Conservation (phyloP, 23 tunicate species). For the Oikopleura vanhoeffeni region DNA sequence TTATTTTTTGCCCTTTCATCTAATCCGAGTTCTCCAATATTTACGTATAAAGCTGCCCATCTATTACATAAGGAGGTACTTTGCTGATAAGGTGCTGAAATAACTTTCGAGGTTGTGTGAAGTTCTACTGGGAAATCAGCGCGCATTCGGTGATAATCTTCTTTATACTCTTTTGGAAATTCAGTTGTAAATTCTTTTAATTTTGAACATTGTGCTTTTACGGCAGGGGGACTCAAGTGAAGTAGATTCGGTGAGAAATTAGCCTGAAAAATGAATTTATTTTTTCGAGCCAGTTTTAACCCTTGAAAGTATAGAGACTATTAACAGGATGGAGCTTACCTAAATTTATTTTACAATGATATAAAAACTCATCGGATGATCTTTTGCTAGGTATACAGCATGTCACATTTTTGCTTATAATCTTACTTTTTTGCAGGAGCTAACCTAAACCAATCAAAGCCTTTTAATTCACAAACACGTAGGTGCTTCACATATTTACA, state of each 20-base stretch:
- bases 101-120: conserved; percentile 1
- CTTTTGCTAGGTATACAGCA: too few species aligned
- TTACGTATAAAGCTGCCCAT: not conserved
- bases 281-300: too few species aligned
- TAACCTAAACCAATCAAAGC: too few species aligned
- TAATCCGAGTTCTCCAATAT: not conserved
- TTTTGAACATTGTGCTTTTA: not conserved
- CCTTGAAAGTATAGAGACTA: too few species aligned
- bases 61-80: not conserved
- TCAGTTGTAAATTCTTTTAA: not conserved
- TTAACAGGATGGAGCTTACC: too few species aligned
- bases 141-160: not conserved
- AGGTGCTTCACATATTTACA: too few species aligned
- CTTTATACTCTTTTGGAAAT: conserved; percentile 7
- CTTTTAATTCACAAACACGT: too few species aligned
- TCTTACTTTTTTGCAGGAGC: too few species aligned
- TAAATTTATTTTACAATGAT: too few species aligned
- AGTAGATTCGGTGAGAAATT: conserved; percentile 4
- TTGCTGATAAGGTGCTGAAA: conserved; percentile 14
- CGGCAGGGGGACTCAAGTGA: not conserved
- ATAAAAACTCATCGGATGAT: too few species aligned
- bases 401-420: too few species aligned
- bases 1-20: not conserved
- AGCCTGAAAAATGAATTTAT: not conserved
- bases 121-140: not conserved